These are phyloP conservation scores for Synanceia verrucosa DNA, from an alignment of 2,797 vertebrate species.

Conservation along the genomic window DNA sequence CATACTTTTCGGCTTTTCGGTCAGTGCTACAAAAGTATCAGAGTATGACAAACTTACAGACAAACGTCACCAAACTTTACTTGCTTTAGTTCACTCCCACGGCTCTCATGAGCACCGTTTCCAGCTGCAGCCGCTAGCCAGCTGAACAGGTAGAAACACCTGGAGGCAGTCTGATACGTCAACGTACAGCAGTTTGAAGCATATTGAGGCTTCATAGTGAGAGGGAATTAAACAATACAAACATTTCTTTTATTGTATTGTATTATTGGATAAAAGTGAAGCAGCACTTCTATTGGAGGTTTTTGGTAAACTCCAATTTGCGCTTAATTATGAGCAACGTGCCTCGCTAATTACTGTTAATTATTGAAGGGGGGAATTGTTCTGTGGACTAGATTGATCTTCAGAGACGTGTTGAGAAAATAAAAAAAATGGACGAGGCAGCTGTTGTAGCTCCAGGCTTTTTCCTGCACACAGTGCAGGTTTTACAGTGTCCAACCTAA, in stretches of 20 bases:
- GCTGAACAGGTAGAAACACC: neutral
- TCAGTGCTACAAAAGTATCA: too few relatives aligned
- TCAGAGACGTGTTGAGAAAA: neutral
- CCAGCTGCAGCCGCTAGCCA: neutral
- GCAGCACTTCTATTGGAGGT: neutral
- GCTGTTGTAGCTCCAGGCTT: neutral
- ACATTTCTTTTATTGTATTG: too few relatives aligned
- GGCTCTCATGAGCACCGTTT: too few relatives aligned
- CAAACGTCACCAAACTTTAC: too few relatives aligned
- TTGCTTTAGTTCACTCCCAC: too few relatives aligned
- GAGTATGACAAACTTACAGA: too few relatives aligned
- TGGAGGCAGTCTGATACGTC: neutral
- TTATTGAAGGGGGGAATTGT: neutral
- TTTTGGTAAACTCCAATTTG: neutral
- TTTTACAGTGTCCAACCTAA: constrained; percentile 13
- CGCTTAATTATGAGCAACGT: neutral
- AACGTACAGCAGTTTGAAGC: neutral
- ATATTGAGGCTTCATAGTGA: neutral
- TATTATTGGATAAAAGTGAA: neutral
- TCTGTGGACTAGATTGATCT: neutral
- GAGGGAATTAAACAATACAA: too few relatives aligned
- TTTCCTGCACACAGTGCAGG: neutral
- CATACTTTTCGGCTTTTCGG: too few relatives aligned
- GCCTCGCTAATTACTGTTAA: neutral
- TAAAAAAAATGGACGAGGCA: neutral